Evolutionary conservation across 2,888 invertebrate species (phyloP), one percentile per base, ranked within the genome.

Genomic region (Epinotia ramella): DNA sequence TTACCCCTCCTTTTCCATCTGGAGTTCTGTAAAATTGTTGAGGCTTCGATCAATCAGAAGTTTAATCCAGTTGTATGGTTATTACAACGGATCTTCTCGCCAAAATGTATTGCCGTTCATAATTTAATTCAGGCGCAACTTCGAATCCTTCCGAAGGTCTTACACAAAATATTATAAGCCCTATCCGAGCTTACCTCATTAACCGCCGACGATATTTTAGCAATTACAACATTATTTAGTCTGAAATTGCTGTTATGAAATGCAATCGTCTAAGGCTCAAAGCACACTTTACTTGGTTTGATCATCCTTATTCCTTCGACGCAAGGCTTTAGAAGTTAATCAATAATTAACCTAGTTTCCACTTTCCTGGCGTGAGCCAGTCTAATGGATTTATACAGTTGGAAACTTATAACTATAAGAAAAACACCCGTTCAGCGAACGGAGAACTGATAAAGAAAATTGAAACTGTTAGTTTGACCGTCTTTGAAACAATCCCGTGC

Each of bases 181-280:
- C n/a, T 59, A 46, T 28, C 20, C 11, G 24, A 60, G 24, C 40
- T 46, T 46, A 69, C 24, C 40, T 69, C 46, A 60, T 69, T 69
- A 69, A n/a, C 59, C 69, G 24, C 59, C 59, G 44, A 60, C 68
- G 68, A 18, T 44, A 67, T 57, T 56, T 20, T n/a, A 59, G 57
- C 69, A 59, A 60, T n/a, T n/a, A n/a, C n/a, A n/a, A 46, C 59
- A 60, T 69, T 69, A 60, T 53, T 66, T 59, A 69, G 16, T 60
- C 44, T 69, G 59, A 69, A 69, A 69, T 69, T 60, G 69, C 46
- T 69, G 59, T 69, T 60, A 69, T 60, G 69, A 69, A 69, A 69
- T 60, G n/a, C 28, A 59, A 69, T 59, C 69, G 59, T 59, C 46
- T 60, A 60, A 60, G 24, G 44, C 59, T 46, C 24, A 24, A 59